Evolutionary conservation across 2,113 vertebrate genomes (phyloP).

Genomic region (Gorsachius goisagi): DNA sequence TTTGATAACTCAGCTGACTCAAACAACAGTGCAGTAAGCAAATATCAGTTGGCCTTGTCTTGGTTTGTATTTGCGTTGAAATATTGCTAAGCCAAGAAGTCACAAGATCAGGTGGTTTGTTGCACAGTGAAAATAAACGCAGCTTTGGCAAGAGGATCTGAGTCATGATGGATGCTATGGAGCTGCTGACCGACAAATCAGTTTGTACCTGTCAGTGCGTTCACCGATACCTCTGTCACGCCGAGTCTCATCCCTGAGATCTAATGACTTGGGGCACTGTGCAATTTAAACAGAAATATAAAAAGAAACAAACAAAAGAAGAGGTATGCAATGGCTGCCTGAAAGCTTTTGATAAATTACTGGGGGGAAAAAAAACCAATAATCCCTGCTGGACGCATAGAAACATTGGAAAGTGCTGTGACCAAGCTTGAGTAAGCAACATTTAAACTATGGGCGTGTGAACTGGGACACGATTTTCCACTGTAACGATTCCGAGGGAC

Average conservation of each 20-base stretch:
- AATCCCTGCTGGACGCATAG: neutral
- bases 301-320: neutral
- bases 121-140: neutral
- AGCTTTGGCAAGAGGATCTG: neutral
- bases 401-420: neutral
- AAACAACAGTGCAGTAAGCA: neutral
- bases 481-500: neutral
- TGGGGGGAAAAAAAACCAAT: accelerated
- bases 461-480: neutral
- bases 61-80: neutral
- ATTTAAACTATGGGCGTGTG: neutral
- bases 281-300: neutral
- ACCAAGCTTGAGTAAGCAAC: neutral
- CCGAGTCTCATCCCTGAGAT: neutral
- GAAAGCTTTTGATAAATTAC: neutral
- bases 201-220: neutral
- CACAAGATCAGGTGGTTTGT: neutral
- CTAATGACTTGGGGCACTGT: neutral
- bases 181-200: neutral
- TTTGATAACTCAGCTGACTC: neutral
- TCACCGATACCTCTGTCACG: neutral
- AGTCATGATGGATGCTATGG: neutral
- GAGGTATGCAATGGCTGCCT: neutral
- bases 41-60: neutral
- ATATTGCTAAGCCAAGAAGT: neutral